Percentiles rank a stretch among this genome's conserved stretches.
Evolutionary conservation across 2,113 vertebrate species (phyloP).

Genomic region (Brachypteracias leptosomus): DNA sequence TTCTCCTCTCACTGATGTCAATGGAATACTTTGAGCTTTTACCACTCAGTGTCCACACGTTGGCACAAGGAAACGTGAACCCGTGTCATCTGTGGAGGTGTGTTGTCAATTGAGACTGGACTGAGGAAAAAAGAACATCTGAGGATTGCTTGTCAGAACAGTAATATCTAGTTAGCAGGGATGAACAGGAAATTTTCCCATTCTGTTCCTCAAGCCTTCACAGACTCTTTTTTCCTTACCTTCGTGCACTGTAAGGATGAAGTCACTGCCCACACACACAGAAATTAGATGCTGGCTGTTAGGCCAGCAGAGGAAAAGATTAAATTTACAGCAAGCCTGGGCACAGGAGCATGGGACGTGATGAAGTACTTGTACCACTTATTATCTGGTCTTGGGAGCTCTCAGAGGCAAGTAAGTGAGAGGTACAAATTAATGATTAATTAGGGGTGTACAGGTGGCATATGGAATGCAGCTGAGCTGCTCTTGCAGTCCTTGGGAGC

Average conservation of each 20-base stretch:
- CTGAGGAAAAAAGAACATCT: not conserved
- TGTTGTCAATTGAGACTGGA: not conserved
- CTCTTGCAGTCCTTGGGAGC: not conserved
- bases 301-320: not conserved
- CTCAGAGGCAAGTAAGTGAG: not conserved
- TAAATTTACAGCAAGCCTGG: not conserved
- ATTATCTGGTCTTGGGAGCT: not conserved
- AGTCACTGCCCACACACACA: not conserved
- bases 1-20: not conserved
- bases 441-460: not conserved
- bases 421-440: not conserved
- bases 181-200: not conserved
- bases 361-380: not conserved
- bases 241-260: not conserved
- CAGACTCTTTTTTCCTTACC: not conserved
- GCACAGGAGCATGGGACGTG: not conserved
- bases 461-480: not conserved
- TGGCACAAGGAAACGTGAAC: not conserved
- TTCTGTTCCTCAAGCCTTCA: not conserved
- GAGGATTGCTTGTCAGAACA: not conserved
- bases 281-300: not conserved
- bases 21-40: not conserved
- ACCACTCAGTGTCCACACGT: fast-evolving
- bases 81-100: not conserved
- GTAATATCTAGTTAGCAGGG: not conserved